Percentiles rank a stretch among this genome's conserved stretches.
These are phyloP conservation scores for Cantharis rustica DNA, from an alignment of 2,888 invertebrate species.

Conservation along the genomic window DNA sequence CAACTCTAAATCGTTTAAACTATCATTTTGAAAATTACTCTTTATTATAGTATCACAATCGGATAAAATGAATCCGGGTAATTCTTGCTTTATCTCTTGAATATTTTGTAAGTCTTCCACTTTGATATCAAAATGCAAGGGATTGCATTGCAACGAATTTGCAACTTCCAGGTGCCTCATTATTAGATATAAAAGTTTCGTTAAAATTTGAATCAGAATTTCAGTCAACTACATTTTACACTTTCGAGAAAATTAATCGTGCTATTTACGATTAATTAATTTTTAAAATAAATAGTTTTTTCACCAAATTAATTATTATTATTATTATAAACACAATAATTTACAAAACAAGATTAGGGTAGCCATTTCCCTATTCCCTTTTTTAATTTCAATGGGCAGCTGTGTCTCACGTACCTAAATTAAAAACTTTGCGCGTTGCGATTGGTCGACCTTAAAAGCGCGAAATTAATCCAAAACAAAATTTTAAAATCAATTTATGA, in stretches of 20 bases:
- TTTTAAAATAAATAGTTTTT: neutral
- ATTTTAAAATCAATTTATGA: no score
- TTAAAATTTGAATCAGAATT: neutral
- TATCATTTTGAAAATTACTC: slow-evolving; percentile 32
- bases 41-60: slow-evolving; percentile 36
- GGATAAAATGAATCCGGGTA: slow-evolving; percentile 36
- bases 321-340: neutral
- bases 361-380: slow-evolving; percentile 16
- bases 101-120: slow-evolving; percentile 36
- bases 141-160: neutral
- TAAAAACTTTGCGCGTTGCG: neutral
- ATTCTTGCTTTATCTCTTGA: slow-evolving; percentile 42
- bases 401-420: neutral
- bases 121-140: slow-evolving; percentile 30
- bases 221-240: neutral
- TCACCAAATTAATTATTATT: neutral
- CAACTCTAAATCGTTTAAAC: slow-evolving; percentile 32
- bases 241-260: neutral
- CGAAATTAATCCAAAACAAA: neutral
- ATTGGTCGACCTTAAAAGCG: neutral
- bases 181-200: neutral
- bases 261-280: neutral
- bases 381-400: neutral
- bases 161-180: slow-evolving; percentile 33
- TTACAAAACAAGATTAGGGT: slow-evolving; percentile 9